Evolutionary conservation across 2,113 vertebrate species (phyloP), one percentile per base, ranked within the genome.

Genomic region (Sarotherodon lohbergeri): DNA sequence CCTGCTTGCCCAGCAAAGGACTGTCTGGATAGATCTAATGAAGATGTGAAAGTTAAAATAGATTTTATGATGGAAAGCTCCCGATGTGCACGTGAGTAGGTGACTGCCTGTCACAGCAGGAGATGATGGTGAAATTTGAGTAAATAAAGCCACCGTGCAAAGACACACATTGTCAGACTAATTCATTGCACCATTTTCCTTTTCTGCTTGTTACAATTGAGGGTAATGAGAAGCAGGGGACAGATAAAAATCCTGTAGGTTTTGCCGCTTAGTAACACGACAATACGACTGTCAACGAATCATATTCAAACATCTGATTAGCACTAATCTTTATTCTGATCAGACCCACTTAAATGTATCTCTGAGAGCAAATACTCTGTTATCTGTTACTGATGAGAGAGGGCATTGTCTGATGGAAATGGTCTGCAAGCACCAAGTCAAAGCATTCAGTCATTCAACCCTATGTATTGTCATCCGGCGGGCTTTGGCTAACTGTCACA

Each of bases 11-110:
- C 85, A 43, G 76, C 24, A 48, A 68, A 57, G 59, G 82, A 66
- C 56, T 81, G 54, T 59, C 83, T 85, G 50, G 41, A 83, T 68
- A 52, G 54, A 84, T 87, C 82, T 94, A 91, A 95, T 93, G 92
- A 95, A 93, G 90, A 94, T 76, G 90, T 91, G 89, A 90, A 93
- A 92, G 94, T 93, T 93, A 71, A 93, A 94, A 95, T 95, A 90
- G 94, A 95, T 94, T 95, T 96, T 94, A 93, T 94, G 92, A 91
- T 91, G 78, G 86, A 86, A 89, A 86, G 90, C 90, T 88, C 85
- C 80, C 36, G 7, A 79, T 36, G 16, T 82, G 86, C 14, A 12
- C 19, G 36, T 46, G 89, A 76, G 54, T 66, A 81, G 84, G 82
- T 27, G 34, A 39, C 61, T 66, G 39, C 34, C 0, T 66, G 34